A percentile compares a stretch with the other conserved stretches of the same genome.
Evolutionary conservation across 2,888 invertebrate genomes (phyloP).

Genomic region (Gastracanthus pulcherrimus): DNA sequence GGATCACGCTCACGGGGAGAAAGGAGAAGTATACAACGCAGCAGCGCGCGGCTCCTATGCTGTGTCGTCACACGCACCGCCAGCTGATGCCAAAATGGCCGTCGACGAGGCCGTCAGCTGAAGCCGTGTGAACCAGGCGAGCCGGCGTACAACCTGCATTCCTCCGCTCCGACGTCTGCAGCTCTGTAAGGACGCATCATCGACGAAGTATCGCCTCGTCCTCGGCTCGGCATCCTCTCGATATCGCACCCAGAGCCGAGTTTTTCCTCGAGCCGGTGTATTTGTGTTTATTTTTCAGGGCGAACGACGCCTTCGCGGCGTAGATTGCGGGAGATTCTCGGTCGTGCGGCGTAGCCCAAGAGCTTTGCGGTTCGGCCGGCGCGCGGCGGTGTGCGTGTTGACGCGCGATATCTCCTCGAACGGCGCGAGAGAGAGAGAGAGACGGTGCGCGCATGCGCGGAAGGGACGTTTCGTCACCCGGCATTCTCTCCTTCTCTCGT

Average conservation of each 20-base stretch:
- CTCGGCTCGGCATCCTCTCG: no score
- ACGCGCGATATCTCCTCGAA: not conserved
- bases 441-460: not conserved
- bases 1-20: no score
- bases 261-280: not conserved
- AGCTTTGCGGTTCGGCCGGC: not conserved
- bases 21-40: not conserved
- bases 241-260: no score
- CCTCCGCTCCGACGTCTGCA: not conserved
- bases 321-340: no score
- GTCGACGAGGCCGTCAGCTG: conserved; percentile 42
- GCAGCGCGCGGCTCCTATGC: not conserved
- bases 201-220: no score
- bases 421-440: not conserved
- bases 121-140: conserved; percentile 4
- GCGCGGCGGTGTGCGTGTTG: not conserved
- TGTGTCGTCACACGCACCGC: conserved; percentile 34
- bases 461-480: not conserved
- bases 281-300: not conserved
- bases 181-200: not conserved
- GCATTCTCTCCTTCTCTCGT: not conserved
- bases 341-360: not conserved
- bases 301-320: no score
- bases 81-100: conserved; percentile 52
- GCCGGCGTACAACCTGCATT: no score